These are phyloP conservation scores for Amphiura filiformis DNA, from an alignment of 35 echinoderm and acorn worm genomes.

Conservation along the genomic window DNA sequence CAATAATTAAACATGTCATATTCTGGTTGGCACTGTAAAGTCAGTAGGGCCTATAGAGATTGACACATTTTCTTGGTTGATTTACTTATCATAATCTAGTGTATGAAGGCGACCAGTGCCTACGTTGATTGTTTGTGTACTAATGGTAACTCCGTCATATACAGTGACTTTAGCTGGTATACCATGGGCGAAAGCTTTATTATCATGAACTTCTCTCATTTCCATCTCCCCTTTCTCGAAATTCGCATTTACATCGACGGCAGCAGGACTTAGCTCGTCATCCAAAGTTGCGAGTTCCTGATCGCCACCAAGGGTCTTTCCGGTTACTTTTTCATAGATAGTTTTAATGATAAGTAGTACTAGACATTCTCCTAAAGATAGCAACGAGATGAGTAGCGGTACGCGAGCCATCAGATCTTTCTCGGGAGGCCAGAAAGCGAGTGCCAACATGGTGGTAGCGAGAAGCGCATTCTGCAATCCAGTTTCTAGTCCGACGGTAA, in stretches of 20 bases:
- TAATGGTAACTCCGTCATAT: neutral
- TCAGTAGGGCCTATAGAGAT: no score
- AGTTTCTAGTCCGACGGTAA: constrained; percentile 83
- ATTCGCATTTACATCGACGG: neutral
- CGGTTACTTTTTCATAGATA: neutral
- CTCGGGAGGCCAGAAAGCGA: constrained; percentile 73
- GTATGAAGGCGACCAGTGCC: neutral
- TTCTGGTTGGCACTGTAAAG: no score
- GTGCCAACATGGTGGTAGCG: constrained; percentile 67
- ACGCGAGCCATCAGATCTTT: constrained; percentile 61
- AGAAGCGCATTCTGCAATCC: constrained; percentile 80
- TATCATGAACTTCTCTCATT: neutral
- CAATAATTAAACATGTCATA: no score
- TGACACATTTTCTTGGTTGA: no score
- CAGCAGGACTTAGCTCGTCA: neutral
- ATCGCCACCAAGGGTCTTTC: neutral
- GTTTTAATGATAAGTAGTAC: constrained; percentile 30
- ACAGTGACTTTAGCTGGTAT: neutral
- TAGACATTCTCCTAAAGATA: constrained; percentile 51
- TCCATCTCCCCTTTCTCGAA: neutral
- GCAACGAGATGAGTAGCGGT: constrained; percentile 59
- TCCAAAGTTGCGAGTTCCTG: neutral
- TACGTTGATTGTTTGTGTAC: neutral
- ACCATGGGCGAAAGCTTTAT: neutral
- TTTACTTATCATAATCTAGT: neutral